Evolutionary conservation across 2,113 vertebrate genomes (phyloP), one percentile per base, ranked within the genome.

Genomic region (Andinoacara biseriatus): DNA sequence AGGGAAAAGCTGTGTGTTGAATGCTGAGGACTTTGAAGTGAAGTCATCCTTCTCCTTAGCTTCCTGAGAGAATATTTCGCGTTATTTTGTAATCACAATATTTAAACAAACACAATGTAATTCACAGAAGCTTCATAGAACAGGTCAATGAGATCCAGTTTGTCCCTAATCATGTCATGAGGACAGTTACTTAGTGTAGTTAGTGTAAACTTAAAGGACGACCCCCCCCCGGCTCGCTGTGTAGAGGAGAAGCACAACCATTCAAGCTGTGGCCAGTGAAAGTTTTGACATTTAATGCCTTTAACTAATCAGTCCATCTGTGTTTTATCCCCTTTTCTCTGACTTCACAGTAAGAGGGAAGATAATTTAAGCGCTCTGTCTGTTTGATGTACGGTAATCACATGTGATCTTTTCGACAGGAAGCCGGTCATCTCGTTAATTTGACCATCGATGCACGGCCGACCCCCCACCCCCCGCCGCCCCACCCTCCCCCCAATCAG

Each of bases 361-460:
- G 93, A 91, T 91, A 72, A 93, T 93, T 82, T 91, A 86, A 91
- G 89, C 84, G 84, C 90, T 90, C 87, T 89, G 93, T 95, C 94
- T 92, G 87, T 91, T 92, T 95, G 93, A 94, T 92, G 93, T 92
- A 75, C 80, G 65, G 78, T 94, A 94, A 96, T 95, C 94, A 94
- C 89, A 93, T 94, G 92, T 95, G 95, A 95, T 95, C 94, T 95
- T 95, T 95, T 95, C 91, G 95, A 94, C 94, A 93, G 94, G 93
- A 92, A 90, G 86, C 82, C 82, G 88, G 91, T 89, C 92, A 84
- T 92, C 92, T 93, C 86, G 87, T 95, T 95, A 91, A 95, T 94
- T 94, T 92, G 86, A 90, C 84, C 89, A 82, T 91, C 87, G 80
- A 82, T 87, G 94, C 86, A 86, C 82, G 79, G 81, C 89, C 87